Base-by-base conservation (phyloP, 2,797 vertebrate genomes). In the Ibycter americanus region DNA sequence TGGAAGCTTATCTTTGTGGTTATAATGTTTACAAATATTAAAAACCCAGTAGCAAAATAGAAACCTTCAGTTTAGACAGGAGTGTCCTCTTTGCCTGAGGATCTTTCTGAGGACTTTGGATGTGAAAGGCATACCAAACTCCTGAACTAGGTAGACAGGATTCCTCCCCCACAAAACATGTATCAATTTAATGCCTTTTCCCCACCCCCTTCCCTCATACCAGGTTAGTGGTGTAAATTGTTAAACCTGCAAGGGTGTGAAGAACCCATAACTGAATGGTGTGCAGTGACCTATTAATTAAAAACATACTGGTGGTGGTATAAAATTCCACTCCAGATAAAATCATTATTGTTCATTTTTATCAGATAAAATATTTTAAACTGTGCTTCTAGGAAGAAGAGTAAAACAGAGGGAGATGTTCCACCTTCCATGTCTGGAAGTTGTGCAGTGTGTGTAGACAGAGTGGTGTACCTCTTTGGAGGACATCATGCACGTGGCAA, bases 361-460 rank as follows among this genome's bases (percentile, higher is more conserved):
- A n/a, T 52, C 58, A 52, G 59, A 12, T 71, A 18, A 65, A 42
- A 10, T 5, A 2, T n/a, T 49, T 74, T 15, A 2, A 8, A 3
- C 63, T 32, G 20, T 79, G 20, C 93, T 95, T 73, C 46, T 94
- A 99, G 99, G 99, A 98, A 98, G 84, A 99, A 99, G 97, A 98
- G 98, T 44, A 94, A 98, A 63, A 98, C 99, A 0, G 98, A 97
- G 70, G 99, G 99, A 17, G 99, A 99, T 26, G 97, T 99, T 25
- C 99, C 99, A 31, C 98, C 98, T 5, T 99, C 99, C n/a, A 99
- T 99, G 99, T 99, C 99, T 2, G 99, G 99, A 82, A 99, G 99
- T 97, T 99, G 99, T 68, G 99, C 99, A 0, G 98, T 99, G 79
- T 99, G 99, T 92, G 98, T 99, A 20, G 99, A 99, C 66, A 98